Evolutionary conservation across 1,140 invertebrate genomes (phyloP).

Genomic region (Sycophaga agraensis): DNA sequence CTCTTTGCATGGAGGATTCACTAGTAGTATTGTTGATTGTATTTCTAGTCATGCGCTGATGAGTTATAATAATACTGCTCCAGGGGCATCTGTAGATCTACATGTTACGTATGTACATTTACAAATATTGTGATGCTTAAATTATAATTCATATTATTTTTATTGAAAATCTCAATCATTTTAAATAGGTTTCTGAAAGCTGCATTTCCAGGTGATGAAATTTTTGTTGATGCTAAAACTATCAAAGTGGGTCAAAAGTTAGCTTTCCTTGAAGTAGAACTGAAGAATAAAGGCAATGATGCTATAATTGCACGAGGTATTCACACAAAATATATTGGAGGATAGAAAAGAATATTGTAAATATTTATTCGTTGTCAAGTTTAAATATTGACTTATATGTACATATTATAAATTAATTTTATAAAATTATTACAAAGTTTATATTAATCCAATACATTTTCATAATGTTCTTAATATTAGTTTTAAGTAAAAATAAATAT

Average conservation of each 20-base stretch:
- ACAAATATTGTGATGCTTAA: not conserved
- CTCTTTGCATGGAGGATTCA: slow-evolving; percentile 82
- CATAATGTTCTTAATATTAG: too few relatives aligned
- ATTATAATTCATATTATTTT: too few relatives aligned
- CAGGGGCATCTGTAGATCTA: slow-evolving; percentile 76
- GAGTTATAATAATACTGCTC: slow-evolving; percentile 62
- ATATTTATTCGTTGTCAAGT: not conserved
- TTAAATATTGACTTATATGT: too few relatives aligned
- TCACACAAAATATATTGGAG: slow-evolving; percentile 76
- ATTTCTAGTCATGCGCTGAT: slow-evolving; percentile 80
- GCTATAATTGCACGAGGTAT: slow-evolving; percentile 73
- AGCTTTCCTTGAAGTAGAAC: slow-evolving; percentile 78
- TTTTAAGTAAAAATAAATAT: too few relatives aligned
- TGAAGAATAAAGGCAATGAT: slow-evolving; percentile 72
- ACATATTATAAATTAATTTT: too few relatives aligned
- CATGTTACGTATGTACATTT: slow-evolving; percentile 64
- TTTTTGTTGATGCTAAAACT: slow-evolving; percentile 79
- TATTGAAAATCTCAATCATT: not conserved
- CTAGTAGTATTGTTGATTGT: slow-evolving; percentile 78
- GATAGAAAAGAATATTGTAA: too few relatives aligned
- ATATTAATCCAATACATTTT: too few relatives aligned
- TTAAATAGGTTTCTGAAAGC: slow-evolving; percentile 68
- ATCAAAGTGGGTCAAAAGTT: slow-evolving; percentile 75
- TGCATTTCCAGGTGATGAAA: slow-evolving; percentile 73
- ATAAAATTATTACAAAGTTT: too few relatives aligned